phyloP scores from a whole-genome alignment of 1,140 invertebrate genomes.

The Lithobius niger region DNA sequence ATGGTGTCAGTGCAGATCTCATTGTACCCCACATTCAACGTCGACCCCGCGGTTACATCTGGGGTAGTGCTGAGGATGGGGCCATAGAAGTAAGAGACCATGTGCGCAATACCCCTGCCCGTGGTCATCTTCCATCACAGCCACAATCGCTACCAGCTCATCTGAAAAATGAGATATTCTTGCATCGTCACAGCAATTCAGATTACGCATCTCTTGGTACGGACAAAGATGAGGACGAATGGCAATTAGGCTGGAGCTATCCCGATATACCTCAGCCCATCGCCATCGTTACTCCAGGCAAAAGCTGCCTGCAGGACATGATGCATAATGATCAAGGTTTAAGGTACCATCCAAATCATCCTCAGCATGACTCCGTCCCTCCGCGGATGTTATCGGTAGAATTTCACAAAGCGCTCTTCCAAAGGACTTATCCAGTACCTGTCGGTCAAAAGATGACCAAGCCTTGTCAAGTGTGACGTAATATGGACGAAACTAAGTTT shows the following conservation, averaged over 20 bases:
- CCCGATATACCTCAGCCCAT: conserved; percentile 7
- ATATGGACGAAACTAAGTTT: too few species aligned
- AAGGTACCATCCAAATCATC: too few species aligned
- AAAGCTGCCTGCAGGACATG: conserved; percentile 6
- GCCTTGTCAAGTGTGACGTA: too few species aligned
- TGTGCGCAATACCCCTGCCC: background rate
- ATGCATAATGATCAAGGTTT: background rate
- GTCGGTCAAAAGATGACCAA: background rate
- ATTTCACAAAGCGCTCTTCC: conserved; percentile 8
- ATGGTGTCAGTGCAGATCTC: background rate
- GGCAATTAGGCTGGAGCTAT: conserved; percentile 6
- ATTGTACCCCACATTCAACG: conserved; percentile 8
- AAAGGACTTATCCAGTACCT: conserved; percentile 4
- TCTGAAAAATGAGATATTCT: too few species aligned
- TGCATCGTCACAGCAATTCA: background rate
- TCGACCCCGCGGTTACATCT: background rate
- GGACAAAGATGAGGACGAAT: background rate
- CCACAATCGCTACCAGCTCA: background rate
- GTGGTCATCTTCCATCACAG: background rate
- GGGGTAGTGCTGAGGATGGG: background rate
- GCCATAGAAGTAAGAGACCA: background rate
- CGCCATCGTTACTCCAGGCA: conserved; percentile 7
- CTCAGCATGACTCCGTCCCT: background rate
- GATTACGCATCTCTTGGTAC: background rate
- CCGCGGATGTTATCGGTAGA: background rate